A percentile compares a stretch with the other conserved stretches of the same genome.
Conservation (phyloP, 2,888 invertebrate genomes). For the Hypena proboscidalis region DNA sequence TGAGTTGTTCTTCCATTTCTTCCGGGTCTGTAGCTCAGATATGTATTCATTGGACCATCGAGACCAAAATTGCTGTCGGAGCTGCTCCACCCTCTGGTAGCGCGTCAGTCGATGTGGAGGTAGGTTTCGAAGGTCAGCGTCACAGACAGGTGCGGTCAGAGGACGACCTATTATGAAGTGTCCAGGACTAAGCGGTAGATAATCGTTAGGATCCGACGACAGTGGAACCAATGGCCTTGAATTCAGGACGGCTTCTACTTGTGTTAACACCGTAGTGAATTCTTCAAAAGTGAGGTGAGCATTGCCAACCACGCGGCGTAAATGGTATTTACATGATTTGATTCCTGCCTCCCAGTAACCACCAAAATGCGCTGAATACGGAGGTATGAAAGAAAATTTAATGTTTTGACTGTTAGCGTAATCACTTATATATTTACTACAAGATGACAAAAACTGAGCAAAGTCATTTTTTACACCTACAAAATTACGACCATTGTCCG, state of each 20-base stretch:
- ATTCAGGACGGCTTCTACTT: slow-evolving; percentile 5
- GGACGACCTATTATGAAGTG: slow-evolving; percentile 3
- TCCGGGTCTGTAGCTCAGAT: slow-evolving; percentile 3
- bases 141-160: slow-evolving; percentile 1
- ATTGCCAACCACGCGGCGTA: not conserved
- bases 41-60: slow-evolving; percentile 9
- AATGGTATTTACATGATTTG: slow-evolving; percentile 5
- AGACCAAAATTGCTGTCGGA: slow-evolving; percentile 4
- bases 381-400: slow-evolving; percentile 5
- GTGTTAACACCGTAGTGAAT: not conserved
- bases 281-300: slow-evolving; percentile 2
- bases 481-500: slow-evolving; percentile 5
- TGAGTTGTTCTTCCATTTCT: too few relatives aligned
- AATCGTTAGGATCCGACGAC: not conserved
- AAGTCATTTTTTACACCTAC: not conserved
- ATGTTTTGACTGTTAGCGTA: not conserved
- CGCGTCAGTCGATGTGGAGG: not conserved
- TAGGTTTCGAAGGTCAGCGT: not conserved
- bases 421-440: not conserved
- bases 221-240: slow-evolving; percentile 3
- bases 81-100: slow-evolving; percentile 4
- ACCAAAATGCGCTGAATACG: slow-evolving; percentile 8
- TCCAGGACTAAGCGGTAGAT: not conserved
- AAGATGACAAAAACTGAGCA: not conserved
- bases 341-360: slow-evolving; percentile 9